Conservation (phyloP, 2,113 vertebrate genomes). For the Nycticebus coucang region DNA sequence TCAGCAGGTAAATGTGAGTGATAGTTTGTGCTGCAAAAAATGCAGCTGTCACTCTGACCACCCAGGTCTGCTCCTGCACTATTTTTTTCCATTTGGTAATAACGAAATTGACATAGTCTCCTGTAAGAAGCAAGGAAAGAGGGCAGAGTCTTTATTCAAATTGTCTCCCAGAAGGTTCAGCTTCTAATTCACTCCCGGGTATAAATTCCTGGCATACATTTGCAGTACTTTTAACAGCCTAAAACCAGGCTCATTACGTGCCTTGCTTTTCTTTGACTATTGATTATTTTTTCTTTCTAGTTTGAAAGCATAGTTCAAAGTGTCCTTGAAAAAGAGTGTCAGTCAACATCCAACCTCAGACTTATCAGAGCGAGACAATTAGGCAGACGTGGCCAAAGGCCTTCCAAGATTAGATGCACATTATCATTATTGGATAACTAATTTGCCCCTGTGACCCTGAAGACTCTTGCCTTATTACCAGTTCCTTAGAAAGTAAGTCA, state of each 20-base stretch:
- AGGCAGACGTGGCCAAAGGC: not conserved
- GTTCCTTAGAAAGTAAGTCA: not conserved
- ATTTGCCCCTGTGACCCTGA: not conserved
- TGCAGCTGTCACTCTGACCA: not conserved
- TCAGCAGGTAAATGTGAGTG: not conserved
- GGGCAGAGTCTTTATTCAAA: not conserved
- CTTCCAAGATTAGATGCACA: not conserved
- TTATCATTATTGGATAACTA: not conserved
- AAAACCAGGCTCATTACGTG: not conserved
- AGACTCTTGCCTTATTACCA: not conserved
- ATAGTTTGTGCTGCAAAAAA: not conserved
- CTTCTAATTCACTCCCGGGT: not conserved
- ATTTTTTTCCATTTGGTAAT: not conserved
- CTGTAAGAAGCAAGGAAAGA: not conserved
- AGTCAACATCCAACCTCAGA: conserved; percentile 7
- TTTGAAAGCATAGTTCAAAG: conserved; percentile 21
- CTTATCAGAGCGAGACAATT: not conserved
- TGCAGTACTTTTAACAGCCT: not conserved
- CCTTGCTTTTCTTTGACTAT: not conserved
- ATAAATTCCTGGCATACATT: not conserved
- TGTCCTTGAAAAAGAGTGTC: conserved; percentile 2
- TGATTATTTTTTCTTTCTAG: conserved; percentile 12
- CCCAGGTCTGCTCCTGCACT: not conserved
- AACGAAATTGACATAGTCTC: not conserved
- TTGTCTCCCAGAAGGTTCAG: not conserved